These are phyloP conservation scores for Porites lutea DNA, from an alignment of 64 coral and sea anemone species.

Conservation along the genomic window DNA sequence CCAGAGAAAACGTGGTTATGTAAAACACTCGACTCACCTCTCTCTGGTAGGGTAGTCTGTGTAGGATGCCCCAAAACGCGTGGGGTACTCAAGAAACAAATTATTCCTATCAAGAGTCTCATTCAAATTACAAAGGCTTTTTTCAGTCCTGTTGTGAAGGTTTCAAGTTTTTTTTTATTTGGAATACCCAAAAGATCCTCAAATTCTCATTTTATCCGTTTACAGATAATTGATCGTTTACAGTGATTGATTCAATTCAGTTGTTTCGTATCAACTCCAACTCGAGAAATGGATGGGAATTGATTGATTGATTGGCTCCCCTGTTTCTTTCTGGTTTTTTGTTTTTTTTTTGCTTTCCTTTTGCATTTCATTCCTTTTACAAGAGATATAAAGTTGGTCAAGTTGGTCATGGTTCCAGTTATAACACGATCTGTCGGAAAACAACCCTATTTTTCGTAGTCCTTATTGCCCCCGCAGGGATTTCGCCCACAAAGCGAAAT, in stretches of 20 bases:
- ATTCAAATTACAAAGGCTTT: no score
- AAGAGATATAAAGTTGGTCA: constrained; percentile 7
- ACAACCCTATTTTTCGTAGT: neutral
- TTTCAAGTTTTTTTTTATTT: neutral
- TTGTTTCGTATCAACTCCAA: neutral
- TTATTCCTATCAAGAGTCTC: no score
- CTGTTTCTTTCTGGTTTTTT: neutral
- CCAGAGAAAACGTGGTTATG: no score
- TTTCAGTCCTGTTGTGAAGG: no score
- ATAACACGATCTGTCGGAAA: constrained; percentile 1
- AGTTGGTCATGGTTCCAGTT: constrained; percentile 1
- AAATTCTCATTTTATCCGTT: constrained; percentile 6
- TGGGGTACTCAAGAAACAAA: no score
- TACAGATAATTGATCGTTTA: no score
- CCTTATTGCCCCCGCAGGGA: no score
- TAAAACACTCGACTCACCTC: no score
- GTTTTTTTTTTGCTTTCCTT: neutral
- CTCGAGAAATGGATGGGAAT: neutral
- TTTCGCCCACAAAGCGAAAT: no score
- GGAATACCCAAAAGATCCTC: neutral
- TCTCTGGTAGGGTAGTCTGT: no score
- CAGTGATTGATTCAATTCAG: constrained; percentile 10
- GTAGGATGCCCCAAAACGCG: no score
- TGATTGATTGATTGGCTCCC: no score
- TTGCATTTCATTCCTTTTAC: neutral